Evolutionary conservation across 2,888 invertebrate species (phyloP).

Genomic region (Ametastegia equiseti): DNA sequence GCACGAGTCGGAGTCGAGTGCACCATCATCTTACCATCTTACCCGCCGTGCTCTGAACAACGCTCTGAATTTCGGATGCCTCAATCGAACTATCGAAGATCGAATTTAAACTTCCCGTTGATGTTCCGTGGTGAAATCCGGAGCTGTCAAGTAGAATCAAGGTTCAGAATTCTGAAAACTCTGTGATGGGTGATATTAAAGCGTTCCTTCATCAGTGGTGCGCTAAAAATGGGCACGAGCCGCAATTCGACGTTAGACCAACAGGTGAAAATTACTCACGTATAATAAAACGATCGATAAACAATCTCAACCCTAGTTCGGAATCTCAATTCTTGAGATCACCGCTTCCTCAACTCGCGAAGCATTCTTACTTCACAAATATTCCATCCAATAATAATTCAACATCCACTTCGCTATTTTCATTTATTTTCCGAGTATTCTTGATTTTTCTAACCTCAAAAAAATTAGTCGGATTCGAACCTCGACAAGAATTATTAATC

Average conservation of each 20-base stretch:
- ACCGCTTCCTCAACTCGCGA: background rate
- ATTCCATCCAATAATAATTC: background rate
- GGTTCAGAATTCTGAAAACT: background rate
- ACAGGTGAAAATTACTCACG: slow-evolving; percentile 81
- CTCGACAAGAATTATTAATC: too few species aligned
- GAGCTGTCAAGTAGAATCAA: background rate
- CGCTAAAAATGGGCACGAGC: slow-evolving; percentile 86
- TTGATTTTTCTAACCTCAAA: slow-evolving; percentile 12
- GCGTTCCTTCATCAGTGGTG: slow-evolving; percentile 94
- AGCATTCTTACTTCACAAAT: background rate
- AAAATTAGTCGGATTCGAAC: too few species aligned
- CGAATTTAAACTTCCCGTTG: too few species aligned
- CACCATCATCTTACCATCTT: too few species aligned
- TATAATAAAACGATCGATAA: background rate
- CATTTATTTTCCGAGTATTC: background rate
- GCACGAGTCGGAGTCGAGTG: too few species aligned
- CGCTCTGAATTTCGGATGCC: too few species aligned
- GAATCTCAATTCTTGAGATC: background rate
- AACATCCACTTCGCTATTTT: background rate
- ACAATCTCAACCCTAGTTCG: background rate
- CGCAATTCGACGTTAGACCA: slow-evolving; percentile 88
- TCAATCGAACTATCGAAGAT: too few species aligned
- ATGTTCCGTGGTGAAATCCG: too few species aligned
- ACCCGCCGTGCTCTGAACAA: too few species aligned
- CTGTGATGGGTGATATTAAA: slow-evolving; percentile 84